These are phyloP conservation scores for Acleris emargana DNA, from an alignment of 2,888 invertebrate species.

Conservation along the genomic window DNA sequence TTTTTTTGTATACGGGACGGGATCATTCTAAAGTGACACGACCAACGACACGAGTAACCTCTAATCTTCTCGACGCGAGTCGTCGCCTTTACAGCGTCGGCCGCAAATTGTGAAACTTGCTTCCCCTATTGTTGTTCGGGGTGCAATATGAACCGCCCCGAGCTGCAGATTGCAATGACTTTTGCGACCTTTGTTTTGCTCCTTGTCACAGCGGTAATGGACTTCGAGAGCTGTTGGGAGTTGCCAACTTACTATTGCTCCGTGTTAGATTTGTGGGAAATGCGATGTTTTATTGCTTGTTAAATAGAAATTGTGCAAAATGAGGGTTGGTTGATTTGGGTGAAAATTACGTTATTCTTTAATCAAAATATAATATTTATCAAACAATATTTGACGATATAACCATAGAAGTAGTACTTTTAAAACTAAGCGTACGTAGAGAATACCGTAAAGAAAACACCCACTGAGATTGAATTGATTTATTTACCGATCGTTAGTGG, in stretches of 20 bases:
- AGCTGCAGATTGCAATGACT: constrained; percentile 68
- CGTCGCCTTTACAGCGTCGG: constrained; percentile 63
- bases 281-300: not conserved
- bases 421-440: no score
- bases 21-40: no score
- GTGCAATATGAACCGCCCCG: constrained; percentile 64
- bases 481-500: no score
- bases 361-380: no score
- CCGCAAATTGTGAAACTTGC: constrained; percentile 71
- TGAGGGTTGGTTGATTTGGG: no score
- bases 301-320: no score
- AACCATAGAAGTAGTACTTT: no score
- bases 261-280: constrained; percentile 7
- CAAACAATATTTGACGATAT: no score
- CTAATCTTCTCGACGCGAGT: constrained; percentile 36
- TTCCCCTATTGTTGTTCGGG: constrained; percentile 57
- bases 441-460: no score
- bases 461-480: no score
- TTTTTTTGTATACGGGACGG: no score
- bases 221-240: constrained; percentile 38
- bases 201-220: constrained; percentile 34
- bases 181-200: constrained; percentile 57
- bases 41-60: constrained; percentile 7
- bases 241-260: constrained; percentile 36
- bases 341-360: no score